phyloP scores from a whole-genome alignment of 2,113 vertebrate genomes.

The Rhinichthys klamathensis region DNA sequence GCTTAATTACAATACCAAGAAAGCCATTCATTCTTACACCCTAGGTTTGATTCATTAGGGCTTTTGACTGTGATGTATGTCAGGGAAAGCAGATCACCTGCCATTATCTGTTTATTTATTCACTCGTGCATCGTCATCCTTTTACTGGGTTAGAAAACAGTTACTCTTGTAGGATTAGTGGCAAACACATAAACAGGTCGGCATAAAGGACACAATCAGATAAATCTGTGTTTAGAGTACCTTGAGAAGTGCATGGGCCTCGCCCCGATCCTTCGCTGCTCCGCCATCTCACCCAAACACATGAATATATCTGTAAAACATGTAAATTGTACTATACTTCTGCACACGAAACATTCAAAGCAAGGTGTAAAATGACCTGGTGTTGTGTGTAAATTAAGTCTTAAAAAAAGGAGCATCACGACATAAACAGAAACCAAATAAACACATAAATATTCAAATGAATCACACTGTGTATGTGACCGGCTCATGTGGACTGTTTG shows the following conservation, averaged over 20 bases:
- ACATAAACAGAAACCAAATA: conserved; percentile 59
- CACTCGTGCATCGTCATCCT: background rate
- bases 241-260: conserved; percentile 53
- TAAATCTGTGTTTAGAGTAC: conserved; percentile 14
- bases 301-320: conserved; percentile 69
- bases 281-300: conserved; percentile 78
- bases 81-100: conserved; percentile 54
- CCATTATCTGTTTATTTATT: conserved; percentile 23
- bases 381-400: conserved; percentile 67
- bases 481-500: conserved; percentile 64
- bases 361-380: conserved; percentile 50
- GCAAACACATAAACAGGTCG: background rate
- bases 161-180: background rate
- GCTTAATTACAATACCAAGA: conserved; percentile 73
- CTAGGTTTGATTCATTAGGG: conserved; percentile 57
- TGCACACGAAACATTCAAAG: background rate
- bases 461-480: conserved; percentile 66
- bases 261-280: conserved; percentile 41
- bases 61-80: conserved; percentile 62
- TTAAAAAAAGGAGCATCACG: conserved; percentile 57
- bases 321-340: conserved; percentile 70
- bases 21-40: conserved; percentile 77
- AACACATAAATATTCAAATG: conserved; percentile 59
- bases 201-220: background rate
- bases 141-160: background rate